Percentiles rank a stretch among this genome's conserved stretches.
phyloP scores from a whole-genome alignment of 2,888 invertebrate species.

The Trachelus troglodyta region DNA sequence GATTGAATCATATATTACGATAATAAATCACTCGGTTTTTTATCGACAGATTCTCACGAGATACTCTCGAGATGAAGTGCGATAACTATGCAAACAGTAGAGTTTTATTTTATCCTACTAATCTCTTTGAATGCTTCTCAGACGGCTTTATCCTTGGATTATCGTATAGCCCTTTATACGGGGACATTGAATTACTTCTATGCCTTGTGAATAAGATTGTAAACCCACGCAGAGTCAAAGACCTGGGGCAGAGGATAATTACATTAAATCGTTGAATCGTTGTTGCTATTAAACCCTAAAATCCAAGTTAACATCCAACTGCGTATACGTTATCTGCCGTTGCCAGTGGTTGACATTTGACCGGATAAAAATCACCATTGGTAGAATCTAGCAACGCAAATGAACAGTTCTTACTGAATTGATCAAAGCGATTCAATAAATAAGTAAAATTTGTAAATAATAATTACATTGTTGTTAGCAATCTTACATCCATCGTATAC shows the following conservation, averaged over 20 bases:
- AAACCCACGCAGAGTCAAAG: neutral
- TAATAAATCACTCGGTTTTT: neutral
- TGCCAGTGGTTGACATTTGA: neutral
- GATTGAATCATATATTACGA: neutral
- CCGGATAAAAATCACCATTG: neutral
- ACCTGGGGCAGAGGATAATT: neutral
- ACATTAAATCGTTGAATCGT: neutral
- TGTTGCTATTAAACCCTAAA: neutral
- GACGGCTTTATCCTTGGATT: neutral
- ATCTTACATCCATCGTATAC: no score
- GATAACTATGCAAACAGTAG: no score
- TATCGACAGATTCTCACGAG: neutral
- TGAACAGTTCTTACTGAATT: no score
- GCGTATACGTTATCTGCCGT: neutral
- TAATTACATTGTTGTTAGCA: no score
- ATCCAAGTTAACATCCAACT: neutral
- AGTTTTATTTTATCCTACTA: no score
- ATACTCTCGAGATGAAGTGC: neutral
- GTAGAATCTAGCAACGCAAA: no score
- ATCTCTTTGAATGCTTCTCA: neutral
- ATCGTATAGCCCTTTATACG: neutral
- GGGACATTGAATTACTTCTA: neutral
- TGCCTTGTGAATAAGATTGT: neutral
- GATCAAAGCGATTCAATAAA: no score
- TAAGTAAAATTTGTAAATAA: no score